phyloP scores from a whole-genome alignment of 2,113 vertebrate species.

The Anoura caudifer region DNA sequence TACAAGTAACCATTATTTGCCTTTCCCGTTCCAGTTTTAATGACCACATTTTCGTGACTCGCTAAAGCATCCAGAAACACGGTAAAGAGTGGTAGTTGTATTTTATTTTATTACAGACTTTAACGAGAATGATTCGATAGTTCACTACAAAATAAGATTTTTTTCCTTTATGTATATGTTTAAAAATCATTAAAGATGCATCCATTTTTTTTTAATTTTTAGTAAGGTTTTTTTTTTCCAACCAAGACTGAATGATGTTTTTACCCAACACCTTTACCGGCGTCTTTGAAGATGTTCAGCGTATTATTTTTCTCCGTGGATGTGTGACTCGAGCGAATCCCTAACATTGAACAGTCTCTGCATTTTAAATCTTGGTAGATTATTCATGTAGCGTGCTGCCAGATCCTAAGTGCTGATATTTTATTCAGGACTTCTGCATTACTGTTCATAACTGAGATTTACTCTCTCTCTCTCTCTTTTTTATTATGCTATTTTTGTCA shows the following conservation, averaged over 20 bases:
- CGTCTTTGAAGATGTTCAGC: conserved; percentile 22
- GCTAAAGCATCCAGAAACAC: background rate
- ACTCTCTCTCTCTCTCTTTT: background rate
- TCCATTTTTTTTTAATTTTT: conserved; percentile 16
- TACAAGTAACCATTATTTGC: background rate
- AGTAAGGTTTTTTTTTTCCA: conserved; percentile 13
- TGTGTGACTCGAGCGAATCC: background rate
- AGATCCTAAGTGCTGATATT: conserved; percentile 65
- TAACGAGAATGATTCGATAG: background rate
- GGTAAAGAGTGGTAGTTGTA: background rate
- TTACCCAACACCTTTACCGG: background rate
- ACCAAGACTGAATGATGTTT: background rate
- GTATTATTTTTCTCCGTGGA: conserved; percentile 4
- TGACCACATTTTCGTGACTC: background rate
- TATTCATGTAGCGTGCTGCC: conserved; percentile 43
- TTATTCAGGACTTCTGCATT: conserved; percentile 66
- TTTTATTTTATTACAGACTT: background rate
- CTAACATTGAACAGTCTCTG: conserved; percentile 33
- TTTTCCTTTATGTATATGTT: background rate
- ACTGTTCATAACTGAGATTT: conserved; percentile 59
- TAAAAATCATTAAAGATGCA: conserved; percentile 21
- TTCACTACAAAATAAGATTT: background rate
- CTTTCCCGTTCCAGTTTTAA: background rate
- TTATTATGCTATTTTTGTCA: conserved; percentile 11
- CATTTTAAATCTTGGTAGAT: conserved; percentile 52